These are phyloP conservation scores for Dioctria linearis DNA, from an alignment of 2,888 invertebrate species.

Conservation along the genomic window DNA sequence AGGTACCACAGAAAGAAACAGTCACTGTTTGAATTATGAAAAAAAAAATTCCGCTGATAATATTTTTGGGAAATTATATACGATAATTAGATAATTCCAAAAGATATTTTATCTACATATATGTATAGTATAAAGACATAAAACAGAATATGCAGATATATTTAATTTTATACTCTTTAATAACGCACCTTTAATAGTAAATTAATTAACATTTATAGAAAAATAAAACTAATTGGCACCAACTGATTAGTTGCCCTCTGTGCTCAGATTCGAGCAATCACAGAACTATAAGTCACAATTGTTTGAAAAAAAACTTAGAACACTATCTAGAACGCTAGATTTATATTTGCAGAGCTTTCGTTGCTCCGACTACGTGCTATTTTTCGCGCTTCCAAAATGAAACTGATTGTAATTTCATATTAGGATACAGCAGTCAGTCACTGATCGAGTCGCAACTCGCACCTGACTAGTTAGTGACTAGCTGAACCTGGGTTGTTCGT, in stretches of 20 bases:
- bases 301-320: neutral
- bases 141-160: constrained; percentile 15
- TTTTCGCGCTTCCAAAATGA: constrained; percentile 6
- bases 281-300: constrained; percentile 24
- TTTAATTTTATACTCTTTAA: neutral
- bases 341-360: neutral
- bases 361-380: neutral
- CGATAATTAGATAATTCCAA: neutral
- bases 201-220: constrained; percentile 15
- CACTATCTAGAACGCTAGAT: neutral
- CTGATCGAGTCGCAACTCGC: neutral
- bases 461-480: constrained; percentile 10
- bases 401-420: constrained; percentile 6
- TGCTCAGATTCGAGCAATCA: constrained; percentile 33
- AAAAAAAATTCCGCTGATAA: constrained; percentile 17
- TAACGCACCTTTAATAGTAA: constrained; percentile 32
- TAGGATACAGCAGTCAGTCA: no score
- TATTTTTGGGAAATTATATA: constrained; percentile 5
- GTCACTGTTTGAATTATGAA: neutral
- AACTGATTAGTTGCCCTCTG: constrained; percentile 37
- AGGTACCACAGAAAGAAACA: neutral
- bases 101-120: no score
- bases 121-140: no score
- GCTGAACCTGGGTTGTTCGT: no score
- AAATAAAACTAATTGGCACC: constrained; percentile 20